Conservation (phyloP, 2,888 invertebrate species). For the Aphodius granarius region DNA sequence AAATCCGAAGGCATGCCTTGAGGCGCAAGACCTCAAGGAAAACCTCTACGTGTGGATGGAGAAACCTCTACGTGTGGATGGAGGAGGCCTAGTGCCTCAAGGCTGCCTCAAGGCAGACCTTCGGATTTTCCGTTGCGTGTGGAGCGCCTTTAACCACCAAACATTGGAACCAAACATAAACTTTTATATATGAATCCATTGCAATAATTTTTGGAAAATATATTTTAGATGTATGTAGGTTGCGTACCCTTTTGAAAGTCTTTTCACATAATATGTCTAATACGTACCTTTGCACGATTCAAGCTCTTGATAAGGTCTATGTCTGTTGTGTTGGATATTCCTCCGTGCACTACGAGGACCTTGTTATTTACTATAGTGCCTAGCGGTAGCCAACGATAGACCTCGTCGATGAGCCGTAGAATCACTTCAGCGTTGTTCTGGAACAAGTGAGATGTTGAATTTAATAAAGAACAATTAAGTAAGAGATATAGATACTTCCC, state of each 20-base stretch:
- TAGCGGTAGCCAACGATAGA: slow-evolving; percentile 90
- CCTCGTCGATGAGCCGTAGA: slow-evolving; percentile 80
- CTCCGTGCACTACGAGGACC: slow-evolving; percentile 90
- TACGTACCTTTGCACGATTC: slow-evolving; percentile 79
- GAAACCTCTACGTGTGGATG: too few species aligned
- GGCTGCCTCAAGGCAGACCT: too few species aligned
- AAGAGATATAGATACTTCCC: background rate
- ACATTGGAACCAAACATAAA: too few species aligned
- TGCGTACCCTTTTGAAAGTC: background rate
- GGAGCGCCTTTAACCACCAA: too few species aligned
- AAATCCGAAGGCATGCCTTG: too few species aligned
- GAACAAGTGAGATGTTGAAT: slow-evolving; percentile 31
- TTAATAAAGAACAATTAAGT: background rate
- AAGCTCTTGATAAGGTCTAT: slow-evolving; percentile 77
- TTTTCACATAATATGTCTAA: background rate
- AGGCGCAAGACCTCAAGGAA: too few species aligned
- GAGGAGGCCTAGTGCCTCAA: too few species aligned
- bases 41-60: too few species aligned
- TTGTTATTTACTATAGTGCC: slow-evolving; percentile 89
- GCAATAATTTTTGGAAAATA: too few species aligned
- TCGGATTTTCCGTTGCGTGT: too few species aligned
- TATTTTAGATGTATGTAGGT: too few species aligned
- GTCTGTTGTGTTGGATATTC: slow-evolving; percentile 87
- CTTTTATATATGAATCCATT: too few species aligned
- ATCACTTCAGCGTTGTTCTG: slow-evolving; percentile 78